Base-by-base conservation (phyloP, 2,797 vertebrate genomes). In the Acanthis flammea region DNA sequence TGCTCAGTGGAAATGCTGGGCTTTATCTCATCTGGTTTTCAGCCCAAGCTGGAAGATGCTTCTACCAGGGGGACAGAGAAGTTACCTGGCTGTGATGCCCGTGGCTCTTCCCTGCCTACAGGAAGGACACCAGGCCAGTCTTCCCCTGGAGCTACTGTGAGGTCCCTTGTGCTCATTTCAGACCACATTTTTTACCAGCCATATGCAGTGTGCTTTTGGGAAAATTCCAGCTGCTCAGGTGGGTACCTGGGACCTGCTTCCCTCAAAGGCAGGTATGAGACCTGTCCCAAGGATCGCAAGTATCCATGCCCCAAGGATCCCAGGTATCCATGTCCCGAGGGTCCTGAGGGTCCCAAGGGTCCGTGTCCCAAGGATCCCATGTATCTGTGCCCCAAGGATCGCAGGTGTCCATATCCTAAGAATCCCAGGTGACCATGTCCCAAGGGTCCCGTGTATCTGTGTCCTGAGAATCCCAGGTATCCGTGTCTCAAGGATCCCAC, bases 301-400 rank as follows among this genome's bases (percentile, higher is more conserved):
- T 6, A 0, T 19, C 14, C 2, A 0, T 21, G 12, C 18, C 30
- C 14, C 9, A 0, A 16, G 13, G 27, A 15, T 21, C 31, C 27
- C 25, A 3, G 2, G 12, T 31, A 0, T 8, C 12, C 35, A 35
- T 35, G 35, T 35, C 35, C 35, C 9, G 2, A 15, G 21, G 5
- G 15, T 4, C 12, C 25, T 21, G 2, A 3, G 3, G 2, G 0
- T 33, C 14, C 3, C 4, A 1, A 28, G 19, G 8, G 5, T 19
- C 6, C 12, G n/a, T 8, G 6, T 18, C 30, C 6, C 4, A 1
- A 28, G 19, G 8, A 6, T 19, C 6, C 12, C 12, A 2, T 2
- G 1, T 10, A 0, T 24, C 21, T 0, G 0, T 8, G 3, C 14
- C 17, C 24, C 2, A 0, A 19, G 4, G 10, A 65, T 9, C 31